Evolutionary conservation across 2,888 invertebrate species (phyloP).

Genomic region (Oxycera nigricornis): DNA sequence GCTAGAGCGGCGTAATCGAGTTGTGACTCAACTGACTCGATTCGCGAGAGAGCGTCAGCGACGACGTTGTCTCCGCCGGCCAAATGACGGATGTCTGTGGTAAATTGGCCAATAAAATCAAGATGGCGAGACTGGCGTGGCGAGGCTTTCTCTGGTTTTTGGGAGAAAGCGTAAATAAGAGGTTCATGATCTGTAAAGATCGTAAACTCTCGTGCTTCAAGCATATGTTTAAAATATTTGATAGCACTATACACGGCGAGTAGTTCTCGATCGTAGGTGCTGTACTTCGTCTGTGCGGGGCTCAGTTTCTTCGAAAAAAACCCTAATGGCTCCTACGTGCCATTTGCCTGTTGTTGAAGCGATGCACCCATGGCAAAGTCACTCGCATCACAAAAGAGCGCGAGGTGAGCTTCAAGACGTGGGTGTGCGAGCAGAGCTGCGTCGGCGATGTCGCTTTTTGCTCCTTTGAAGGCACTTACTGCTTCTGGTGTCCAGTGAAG

Average conservation of each 20-base stretch:
- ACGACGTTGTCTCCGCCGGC: conserved; percentile 32
- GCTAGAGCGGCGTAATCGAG: neutral
- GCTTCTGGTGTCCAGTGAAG: neutral
- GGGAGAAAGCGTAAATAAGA: conserved; percentile 50
- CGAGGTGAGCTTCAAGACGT: neutral
- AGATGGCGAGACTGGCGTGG: conserved; percentile 54
- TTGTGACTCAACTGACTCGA: neutral
- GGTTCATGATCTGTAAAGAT: conserved; percentile 44
- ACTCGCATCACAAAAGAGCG: conserved; percentile 46
- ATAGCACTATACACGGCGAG: conserved; percentile 50
- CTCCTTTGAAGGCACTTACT: neutral
- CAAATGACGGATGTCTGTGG: conserved; percentile 40
- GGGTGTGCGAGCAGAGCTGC: conserved; percentile 41
- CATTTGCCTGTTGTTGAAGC: conserved; percentile 48
- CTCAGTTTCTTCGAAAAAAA: conserved; percentile 52
- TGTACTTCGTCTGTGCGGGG: conserved; percentile 50
- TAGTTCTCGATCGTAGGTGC: conserved; percentile 50
- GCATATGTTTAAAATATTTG: conserved; percentile 48
- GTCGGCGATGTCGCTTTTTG: neutral
- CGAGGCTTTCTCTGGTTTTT: conserved; percentile 51
- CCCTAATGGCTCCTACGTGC: conserved; percentile 48
- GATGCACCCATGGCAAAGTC: conserved; percentile 49
- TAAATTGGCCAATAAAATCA: conserved; percentile 40
- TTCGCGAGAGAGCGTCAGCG: conserved; percentile 34
- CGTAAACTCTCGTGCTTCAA: conserved; percentile 41